Percentiles rank a stretch among this genome's conserved stretches.
Evolutionary conservation across 2,797 vertebrate species (phyloP).

Genomic region (Pteronotus mesoamericanus): DNA sequence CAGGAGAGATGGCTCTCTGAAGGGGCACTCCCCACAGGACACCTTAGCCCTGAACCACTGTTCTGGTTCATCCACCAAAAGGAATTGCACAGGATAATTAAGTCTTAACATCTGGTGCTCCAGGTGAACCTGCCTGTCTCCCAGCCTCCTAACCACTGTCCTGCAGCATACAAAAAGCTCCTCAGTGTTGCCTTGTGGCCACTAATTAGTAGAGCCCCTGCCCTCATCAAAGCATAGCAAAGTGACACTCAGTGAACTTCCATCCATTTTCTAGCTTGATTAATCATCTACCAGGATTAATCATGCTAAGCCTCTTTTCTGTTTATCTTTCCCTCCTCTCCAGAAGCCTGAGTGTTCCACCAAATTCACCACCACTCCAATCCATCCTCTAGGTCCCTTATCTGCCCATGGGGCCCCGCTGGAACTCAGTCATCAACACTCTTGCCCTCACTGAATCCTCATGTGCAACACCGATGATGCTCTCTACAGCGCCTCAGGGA

Average conservation of each 20-base stretch:
- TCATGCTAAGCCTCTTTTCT: accelerated
- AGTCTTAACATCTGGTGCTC: background rate
- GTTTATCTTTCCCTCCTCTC: background rate
- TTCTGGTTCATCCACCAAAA: background rate
- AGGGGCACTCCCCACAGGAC: background rate
- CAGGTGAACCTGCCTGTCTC: background rate
- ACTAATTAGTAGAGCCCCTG: no score
- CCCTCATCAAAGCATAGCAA: background rate
- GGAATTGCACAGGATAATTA: background rate
- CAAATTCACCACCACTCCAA: background rate
- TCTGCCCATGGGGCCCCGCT: background rate
- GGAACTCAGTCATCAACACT: background rate
- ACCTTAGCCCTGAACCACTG: no score
- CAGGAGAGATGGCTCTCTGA: background rate
- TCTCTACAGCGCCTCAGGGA: background rate
- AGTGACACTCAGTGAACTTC: background rate
- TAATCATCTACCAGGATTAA: background rate
- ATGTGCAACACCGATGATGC: background rate
- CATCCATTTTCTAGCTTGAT: background rate
- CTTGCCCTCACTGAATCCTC: background rate
- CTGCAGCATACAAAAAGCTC: background rate
- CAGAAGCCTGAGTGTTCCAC: background rate
- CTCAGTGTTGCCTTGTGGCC: background rate
- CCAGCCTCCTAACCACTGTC: background rate
- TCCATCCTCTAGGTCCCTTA: background rate